phyloP scores from a whole-genome alignment of 2,888 invertebrate genomes.

The Timema podura region DNA sequence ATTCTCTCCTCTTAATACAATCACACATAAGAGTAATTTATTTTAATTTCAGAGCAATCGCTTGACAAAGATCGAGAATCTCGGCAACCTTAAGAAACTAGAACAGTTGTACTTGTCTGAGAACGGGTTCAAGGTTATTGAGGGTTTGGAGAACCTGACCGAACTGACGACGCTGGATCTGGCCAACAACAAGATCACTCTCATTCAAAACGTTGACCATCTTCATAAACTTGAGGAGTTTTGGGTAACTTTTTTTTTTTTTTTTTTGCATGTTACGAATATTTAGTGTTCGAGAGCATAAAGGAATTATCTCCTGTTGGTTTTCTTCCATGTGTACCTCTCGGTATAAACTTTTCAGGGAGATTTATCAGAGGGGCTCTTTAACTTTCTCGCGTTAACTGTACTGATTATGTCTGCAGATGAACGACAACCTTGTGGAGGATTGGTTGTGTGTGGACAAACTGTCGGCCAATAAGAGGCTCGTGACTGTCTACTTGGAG shows the following conservation, averaged over 20 bases:
- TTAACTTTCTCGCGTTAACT: too few species aligned
- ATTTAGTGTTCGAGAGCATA: too few species aligned
- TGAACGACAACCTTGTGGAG: slow-evolving; percentile 84
- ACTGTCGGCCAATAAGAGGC: slow-evolving; percentile 61
- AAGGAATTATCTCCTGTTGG: too few species aligned
- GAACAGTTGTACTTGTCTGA: slow-evolving; percentile 90
- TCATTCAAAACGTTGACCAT: slow-evolving; percentile 72
- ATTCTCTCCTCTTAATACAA: too few species aligned
- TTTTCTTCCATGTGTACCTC: too few species aligned
- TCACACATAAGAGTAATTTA: neutral
- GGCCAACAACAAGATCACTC: slow-evolving; percentile 78
- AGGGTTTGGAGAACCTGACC: slow-evolving; percentile 66
- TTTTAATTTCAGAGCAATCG: slow-evolving; percentile 67
- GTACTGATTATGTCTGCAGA: slow-evolving; percentile 50
- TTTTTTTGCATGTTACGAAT: neutral
- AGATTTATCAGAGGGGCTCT: too few species aligned
- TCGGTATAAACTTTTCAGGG: too few species aligned
- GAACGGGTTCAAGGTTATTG: slow-evolving; percentile 80
- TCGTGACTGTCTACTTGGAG: slow-evolving; percentile 88
- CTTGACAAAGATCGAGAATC: slow-evolving; percentile 78
- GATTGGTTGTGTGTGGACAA: slow-evolving; percentile 82
- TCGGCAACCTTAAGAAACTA: slow-evolving; percentile 67
- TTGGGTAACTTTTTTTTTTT: slow-evolving; percentile 66
- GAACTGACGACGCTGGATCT: slow-evolving; percentile 83
- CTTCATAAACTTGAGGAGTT: slow-evolving; percentile 82